Percentiles rank a stretch among this genome's conserved stretches.
phyloP scores from a whole-genome alignment of 2,797 vertebrate genomes.

The Sebastes vulpes region DNA sequence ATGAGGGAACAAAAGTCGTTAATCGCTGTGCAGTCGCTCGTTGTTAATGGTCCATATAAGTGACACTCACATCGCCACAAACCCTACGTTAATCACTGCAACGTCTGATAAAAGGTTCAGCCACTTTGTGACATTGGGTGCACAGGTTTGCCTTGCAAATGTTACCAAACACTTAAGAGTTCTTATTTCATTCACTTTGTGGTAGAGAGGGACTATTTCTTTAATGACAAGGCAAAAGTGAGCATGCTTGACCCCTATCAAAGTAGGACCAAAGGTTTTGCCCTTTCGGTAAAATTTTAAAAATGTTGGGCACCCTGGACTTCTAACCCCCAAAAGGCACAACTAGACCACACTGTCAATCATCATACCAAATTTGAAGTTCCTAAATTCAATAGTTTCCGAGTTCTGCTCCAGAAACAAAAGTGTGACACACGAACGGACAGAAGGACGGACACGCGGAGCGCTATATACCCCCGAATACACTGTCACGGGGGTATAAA shows the following conservation, averaged over 20 bases:
- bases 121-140: background rate
- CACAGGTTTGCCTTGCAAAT: background rate
- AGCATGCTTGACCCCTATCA: too few species aligned
- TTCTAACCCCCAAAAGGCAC: too few species aligned
- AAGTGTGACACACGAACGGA: too few species aligned
- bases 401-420: too few species aligned
- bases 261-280: too few species aligned
- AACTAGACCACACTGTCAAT: too few species aligned
- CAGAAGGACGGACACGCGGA: too few species aligned
- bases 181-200: background rate
- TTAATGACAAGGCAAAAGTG: background rate
- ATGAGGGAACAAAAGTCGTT: background rate
- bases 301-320: too few species aligned
- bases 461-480: too few species aligned
- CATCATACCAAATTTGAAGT: too few species aligned
- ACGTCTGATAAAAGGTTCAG: background rate
- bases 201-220: background rate
- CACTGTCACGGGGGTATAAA: background rate
- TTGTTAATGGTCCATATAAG: background rate
- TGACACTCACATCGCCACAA: background rate
- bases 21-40: background rate
- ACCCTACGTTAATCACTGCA: background rate
- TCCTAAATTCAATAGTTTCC: too few species aligned
- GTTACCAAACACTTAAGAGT: background rate
- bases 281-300: too few species aligned